These are phyloP conservation scores for Phalacrocorax aristotelis DNA, from an alignment of 2,113 vertebrate species.

Conservation along the genomic window DNA sequence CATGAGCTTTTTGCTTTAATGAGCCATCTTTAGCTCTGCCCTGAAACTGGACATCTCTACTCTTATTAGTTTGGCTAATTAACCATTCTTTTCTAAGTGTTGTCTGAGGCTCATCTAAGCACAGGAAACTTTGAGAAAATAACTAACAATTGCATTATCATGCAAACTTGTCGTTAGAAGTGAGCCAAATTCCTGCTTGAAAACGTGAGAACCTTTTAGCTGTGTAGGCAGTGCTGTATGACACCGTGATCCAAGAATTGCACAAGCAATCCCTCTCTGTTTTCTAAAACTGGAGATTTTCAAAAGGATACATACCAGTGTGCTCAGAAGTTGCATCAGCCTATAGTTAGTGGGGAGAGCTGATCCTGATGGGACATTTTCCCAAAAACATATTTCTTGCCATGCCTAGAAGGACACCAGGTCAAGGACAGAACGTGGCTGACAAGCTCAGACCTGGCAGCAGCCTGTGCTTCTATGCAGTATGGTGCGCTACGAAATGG, in stretches of 20 bases:
- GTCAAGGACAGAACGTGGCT: accelerated
- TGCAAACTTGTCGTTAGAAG: not conserved
- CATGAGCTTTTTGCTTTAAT: not conserved
- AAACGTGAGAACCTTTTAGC: not conserved
- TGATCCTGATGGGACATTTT: not conserved
- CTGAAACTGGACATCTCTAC: not conserved
- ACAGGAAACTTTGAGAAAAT: conserved; percentile 8
- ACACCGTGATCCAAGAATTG: not conserved
- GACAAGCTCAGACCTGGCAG: not conserved
- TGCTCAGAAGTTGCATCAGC: not conserved
- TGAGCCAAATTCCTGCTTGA: not conserved
- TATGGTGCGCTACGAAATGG: too few species aligned
- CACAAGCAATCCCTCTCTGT: not conserved
- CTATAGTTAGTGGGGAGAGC: not conserved
- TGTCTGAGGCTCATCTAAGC: not conserved
- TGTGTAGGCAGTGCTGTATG: not conserved
- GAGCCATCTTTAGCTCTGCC: not conserved
- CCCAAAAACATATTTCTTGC: accelerated
- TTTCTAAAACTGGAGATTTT: not conserved
- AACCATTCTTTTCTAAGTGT: conserved; percentile 1
- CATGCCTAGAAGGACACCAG: not conserved
- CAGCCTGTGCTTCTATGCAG: accelerated
- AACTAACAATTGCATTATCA: not conserved
- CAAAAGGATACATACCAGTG: accelerated
- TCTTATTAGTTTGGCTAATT: conserved; percentile 57